phyloP scores from a whole-genome alignment of 2,797 vertebrate species.

The Coendou prehensilis region DNA sequence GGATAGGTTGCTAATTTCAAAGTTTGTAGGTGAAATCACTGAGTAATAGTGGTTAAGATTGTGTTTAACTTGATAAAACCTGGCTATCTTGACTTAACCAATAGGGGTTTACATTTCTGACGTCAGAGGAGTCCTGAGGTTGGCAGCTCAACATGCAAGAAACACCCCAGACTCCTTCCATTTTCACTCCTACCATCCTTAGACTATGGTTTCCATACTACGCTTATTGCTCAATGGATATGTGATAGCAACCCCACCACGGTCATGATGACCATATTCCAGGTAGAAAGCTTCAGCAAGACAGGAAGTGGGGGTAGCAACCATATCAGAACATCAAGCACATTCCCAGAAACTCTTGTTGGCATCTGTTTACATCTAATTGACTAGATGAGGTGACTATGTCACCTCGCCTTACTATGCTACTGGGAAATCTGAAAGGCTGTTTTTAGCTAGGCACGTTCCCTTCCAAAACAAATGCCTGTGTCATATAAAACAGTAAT shows the following conservation, averaged over 20 bases:
- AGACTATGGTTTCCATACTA: not conserved
- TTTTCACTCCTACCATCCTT: not conserved
- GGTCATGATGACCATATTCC: not conserved
- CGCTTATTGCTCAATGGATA: not conserved
- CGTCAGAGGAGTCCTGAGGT: not conserved
- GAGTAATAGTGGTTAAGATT: not conserved
- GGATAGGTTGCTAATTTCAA: not conserved
- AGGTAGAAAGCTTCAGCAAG: not conserved
- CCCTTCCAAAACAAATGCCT: conserved; percentile 19
- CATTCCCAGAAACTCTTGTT: not conserved
- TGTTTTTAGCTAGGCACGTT: not conserved
- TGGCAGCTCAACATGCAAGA: not conserved
- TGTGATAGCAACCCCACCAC: not conserved
- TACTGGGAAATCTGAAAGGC: not conserved
- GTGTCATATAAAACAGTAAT: not conserved
- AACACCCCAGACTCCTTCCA: not conserved
- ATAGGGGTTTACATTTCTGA: not conserved
- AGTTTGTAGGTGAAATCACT: conserved; percentile 3
- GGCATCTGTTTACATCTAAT: not conserved
- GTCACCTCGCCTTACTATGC: not conserved
- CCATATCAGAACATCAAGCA: not conserved
- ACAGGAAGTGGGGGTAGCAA: not conserved
- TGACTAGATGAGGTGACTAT: not conserved
- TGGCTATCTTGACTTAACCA: not conserved
- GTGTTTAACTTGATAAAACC: not conserved